Evolutionary conservation across 2,113 vertebrate species (phyloP).

Genomic region (Buteo buteo): DNA sequence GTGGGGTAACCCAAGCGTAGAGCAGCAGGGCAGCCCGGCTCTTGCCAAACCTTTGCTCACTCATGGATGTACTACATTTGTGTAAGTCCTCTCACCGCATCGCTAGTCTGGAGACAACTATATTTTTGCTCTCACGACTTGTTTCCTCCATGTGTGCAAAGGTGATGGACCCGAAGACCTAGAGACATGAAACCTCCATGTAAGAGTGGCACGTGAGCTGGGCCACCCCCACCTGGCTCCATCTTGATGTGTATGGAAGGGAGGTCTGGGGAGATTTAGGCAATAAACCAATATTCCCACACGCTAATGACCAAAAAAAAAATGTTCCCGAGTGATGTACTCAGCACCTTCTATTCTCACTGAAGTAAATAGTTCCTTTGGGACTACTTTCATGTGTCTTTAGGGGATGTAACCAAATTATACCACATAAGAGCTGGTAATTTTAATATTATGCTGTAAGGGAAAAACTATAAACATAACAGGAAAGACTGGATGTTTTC

Average conservation of each 20-base stretch:
- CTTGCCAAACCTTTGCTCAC: neutral
- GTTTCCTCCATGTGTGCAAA: neutral
- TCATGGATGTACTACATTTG: neutral
- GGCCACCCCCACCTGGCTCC: neutral
- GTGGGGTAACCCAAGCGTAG: neutral
- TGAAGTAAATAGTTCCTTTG: neutral
- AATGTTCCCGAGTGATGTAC: neutral
- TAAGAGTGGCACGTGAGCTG: neutral
- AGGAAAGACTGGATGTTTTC: conserved; percentile 58
- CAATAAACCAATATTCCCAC: neutral
- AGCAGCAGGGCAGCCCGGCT: neutral
- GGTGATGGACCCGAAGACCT: neutral
- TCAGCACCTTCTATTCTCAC: conserved; percentile 32
- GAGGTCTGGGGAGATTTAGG: neutral
- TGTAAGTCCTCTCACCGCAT: neutral
- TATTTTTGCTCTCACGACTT: neutral
- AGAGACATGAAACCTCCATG: neutral
- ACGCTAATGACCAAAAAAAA: neutral
- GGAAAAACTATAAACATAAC: conserved; percentile 50
- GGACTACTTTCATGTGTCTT: conserved; percentile 42
- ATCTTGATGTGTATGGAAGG: neutral
- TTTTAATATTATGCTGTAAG: conserved; percentile 35
- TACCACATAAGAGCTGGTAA: conserved; percentile 45
- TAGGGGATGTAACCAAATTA: conserved; percentile 54
- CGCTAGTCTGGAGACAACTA: neutral